Evolutionary conservation across 2,797 vertebrate genomes (phyloP).

Genomic region (Rhabdomys pumilio): DNA sequence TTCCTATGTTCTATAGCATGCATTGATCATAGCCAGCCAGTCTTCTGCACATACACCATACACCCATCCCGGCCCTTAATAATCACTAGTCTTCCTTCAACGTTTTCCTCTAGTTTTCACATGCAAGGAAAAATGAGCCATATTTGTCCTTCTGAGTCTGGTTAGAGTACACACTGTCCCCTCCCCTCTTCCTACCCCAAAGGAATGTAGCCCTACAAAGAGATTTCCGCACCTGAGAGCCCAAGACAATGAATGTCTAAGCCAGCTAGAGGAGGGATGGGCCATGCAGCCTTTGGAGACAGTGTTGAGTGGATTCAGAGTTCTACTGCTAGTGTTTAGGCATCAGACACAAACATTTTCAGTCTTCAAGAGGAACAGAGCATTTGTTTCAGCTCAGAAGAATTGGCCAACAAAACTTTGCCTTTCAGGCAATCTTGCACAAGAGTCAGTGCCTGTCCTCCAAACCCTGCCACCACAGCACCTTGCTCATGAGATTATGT

Average conservation of each 20-base stretch:
- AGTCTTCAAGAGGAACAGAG: not conserved
- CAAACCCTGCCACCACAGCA: not conserved
- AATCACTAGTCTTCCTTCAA: not conserved
- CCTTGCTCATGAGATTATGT: rapidly evolving
- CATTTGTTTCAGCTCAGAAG: not conserved
- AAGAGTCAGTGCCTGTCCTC: rapidly evolving
- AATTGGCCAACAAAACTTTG: not conserved
- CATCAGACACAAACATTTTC: not conserved
- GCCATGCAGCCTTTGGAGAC: not conserved
- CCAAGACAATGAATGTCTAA: not conserved
- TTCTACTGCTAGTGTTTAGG: not conserved
- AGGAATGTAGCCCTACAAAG: not conserved
- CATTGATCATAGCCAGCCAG: not conserved
- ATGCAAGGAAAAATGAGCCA: no score
- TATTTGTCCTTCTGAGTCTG: not conserved
- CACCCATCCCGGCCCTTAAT: no score
- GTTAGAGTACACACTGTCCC: not conserved
- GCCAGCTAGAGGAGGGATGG: not conserved
- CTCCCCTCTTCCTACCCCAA: not conserved
- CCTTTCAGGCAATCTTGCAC: not conserved
- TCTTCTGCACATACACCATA: not conserved
- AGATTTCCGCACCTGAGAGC: not conserved
- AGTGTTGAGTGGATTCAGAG: not conserved
- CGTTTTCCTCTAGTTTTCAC: not conserved
- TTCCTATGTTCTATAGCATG: not conserved